Base-by-base conservation (phyloP, 2,888 invertebrate species). In the Halictus ligatus region DNA sequence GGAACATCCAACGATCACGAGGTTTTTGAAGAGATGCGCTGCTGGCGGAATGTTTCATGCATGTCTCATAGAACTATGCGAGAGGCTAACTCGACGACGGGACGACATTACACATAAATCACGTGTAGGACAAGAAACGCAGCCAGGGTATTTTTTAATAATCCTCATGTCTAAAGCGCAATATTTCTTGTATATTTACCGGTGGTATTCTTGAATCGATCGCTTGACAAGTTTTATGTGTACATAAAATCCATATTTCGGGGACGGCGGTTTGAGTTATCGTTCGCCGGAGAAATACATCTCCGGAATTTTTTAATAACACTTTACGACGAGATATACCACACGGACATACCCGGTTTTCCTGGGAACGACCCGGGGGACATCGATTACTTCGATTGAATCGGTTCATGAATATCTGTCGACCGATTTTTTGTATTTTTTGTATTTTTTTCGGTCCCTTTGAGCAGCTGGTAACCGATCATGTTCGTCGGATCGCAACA, bases 171-270 rank as follows among this genome's bases (percentile, higher is more conserved):
- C 25, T 40, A 50, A 50, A 21, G 43, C 15, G 75, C 50, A 48
- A 71, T 84, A 78, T 82, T 64, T 78, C 83, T 72, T 58, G 43
- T 60, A 75, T 75, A 84, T 85, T 78, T 81, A 79, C 78, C 54
- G 71, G 25, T 21, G 43, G 72, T 75, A 58, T 73, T 72, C 75
- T 77, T 48, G 80, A 78, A 84, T 74, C 83, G 78, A 83, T 75
- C 78, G 83, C 35, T 43, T 3, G 72, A 75, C 78, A 72, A 48
- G 72, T 75, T 83, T 75, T 58, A 75, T n/a, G 78, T 46, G 81
- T 81, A 74, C 54, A 81, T 81, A 69, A 81, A 77, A 58, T 77
- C 29, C 40, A 29, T 43, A 64, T 73, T 43, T 43, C 46, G 8
- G 15, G 10, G 48, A 29, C 35, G 13, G 18, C 35, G 75, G 29